Base-by-base conservation (phyloP, 1,140 invertebrate species). In the Halesus radiatus region DNA sequence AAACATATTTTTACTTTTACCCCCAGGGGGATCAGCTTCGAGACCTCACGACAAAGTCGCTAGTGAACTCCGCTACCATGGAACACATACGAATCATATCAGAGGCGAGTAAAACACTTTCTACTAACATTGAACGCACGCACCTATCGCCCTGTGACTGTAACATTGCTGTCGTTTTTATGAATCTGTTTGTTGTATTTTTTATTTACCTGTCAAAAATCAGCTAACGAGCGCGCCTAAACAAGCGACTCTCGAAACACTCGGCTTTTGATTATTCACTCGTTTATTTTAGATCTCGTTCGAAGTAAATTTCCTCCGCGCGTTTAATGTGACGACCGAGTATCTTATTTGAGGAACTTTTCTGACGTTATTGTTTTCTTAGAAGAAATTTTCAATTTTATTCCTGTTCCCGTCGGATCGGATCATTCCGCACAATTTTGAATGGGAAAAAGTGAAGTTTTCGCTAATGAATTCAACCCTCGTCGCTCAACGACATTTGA, bases 1-100 rank as follows among this genome's bases (percentile, higher is more conserved):
- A 58, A 72, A 72, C 37, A 64, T 72, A n/a, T 74, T 54, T 74
- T 74, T 74, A 54, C 72, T 74, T 74, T 74, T 29, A 74, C 72
- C 72, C 72, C 32, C 72, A 74, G 72, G 72, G 72, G 72, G 72
- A 74, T 74, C 72, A 23, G 56, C 54, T 53, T 74, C 72, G 52
- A 74, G 72, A 58, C 72, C 72, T 74, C 72, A 22, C 72, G 72
- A 74, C 72, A 74, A 74, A 56, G 72, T 74, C 26, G 72, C 54
- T 56, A 74, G 72, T 58, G 72, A 74, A 58, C 72, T 56, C 29
- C 72, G 72, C 54, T 74, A 56, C 54, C 54, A 29, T 37, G 72
- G 72, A 58, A 74, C 72, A 29, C 72, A 74, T 56, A 37, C 72
- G 23, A 74, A 74, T 74, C 72, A 74, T 58, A 74, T 74, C 52